These are phyloP conservation scores for Excalfactoria chinensis DNA, from an alignment of 2,113 vertebrate genomes.

Conservation along the genomic window DNA sequence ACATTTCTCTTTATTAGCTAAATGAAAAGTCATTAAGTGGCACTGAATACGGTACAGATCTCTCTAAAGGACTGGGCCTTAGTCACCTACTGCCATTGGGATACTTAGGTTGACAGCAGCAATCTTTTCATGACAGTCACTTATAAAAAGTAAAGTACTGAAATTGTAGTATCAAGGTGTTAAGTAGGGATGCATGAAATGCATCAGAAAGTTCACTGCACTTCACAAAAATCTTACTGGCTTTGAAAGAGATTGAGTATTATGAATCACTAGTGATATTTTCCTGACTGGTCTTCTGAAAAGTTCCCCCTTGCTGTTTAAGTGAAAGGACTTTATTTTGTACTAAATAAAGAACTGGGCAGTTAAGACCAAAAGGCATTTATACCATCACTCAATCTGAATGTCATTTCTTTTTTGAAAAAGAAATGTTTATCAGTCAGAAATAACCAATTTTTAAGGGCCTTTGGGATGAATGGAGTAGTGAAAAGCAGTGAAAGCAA, in stretches of 20 bases:
- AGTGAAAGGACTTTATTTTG: slow-evolving; percentile 15
- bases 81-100: neutral
- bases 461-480: neutral
- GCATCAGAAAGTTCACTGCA: neutral
- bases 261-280: slow-evolving; percentile 38
- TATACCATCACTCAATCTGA: neutral
- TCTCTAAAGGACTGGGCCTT: neutral
- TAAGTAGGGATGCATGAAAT: neutral
- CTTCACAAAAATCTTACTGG: slow-evolving; percentile 14
- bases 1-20: neutral
- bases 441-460: neutral
- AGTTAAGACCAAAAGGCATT: slow-evolving; percentile 22
- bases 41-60: neutral
- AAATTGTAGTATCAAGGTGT: neutral
- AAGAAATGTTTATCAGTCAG: neutral
- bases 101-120: neutral
- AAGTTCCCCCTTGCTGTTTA: slow-evolving; percentile 22
- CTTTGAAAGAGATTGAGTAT: slow-evolving; percentile 15
- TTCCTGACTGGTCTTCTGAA: slow-evolving; percentile 26
- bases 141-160: neutral
- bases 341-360: neutral
- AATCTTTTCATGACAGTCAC: neutral
- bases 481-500: neutral
- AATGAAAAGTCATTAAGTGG: neutral
- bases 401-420: neutral